Conservation (phyloP, 1,140 invertebrate species). For the Sinella curviseta region DNA sequence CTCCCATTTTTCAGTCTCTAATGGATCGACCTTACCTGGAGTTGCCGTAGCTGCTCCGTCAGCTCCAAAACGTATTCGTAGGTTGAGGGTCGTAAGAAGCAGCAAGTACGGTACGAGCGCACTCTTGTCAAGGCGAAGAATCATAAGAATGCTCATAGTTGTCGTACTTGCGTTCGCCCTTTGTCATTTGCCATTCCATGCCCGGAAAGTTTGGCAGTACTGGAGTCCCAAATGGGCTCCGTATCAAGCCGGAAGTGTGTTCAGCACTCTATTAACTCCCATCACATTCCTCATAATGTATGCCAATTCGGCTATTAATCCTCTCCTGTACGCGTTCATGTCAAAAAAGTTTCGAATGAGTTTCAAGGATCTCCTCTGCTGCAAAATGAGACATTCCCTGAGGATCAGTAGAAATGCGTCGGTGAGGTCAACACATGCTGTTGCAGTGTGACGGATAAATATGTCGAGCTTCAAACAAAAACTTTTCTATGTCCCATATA, state of each 20-base stretch:
- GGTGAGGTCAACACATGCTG: conserved; percentile 39
- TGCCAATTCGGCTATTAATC: conserved; percentile 81
- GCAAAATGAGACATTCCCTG: conserved; percentile 37
- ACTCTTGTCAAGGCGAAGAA: conserved; percentile 51
- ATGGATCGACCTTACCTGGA: background rate
- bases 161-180: conserved; percentile 79
- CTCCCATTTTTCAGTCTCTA: background rate
- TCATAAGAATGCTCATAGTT: conserved; percentile 73
- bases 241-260: conserved; percentile 66
- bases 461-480: too few species aligned
- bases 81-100: conserved; percentile 34
- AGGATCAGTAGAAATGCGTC: conserved; percentile 31
- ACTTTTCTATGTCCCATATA: too few species aligned
- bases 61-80: background rate
- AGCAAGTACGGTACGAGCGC: conserved; percentile 44
- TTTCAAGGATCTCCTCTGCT: conserved; percentile 40
- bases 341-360: conserved; percentile 64
- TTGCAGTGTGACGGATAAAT: conserved; percentile 29
- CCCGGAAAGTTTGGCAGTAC: conserved; percentile 76
- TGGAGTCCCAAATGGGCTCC: conserved; percentile 59
- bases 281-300: conserved; percentile 80
- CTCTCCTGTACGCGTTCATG: conserved; percentile 78
- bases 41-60: background rate
- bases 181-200: conserved; percentile 81
- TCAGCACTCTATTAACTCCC: conserved; percentile 74